These are phyloP conservation scores for Drosophila dives DNA, from an alignment of 2,888 invertebrate species.

Conservation along the genomic window DNA sequence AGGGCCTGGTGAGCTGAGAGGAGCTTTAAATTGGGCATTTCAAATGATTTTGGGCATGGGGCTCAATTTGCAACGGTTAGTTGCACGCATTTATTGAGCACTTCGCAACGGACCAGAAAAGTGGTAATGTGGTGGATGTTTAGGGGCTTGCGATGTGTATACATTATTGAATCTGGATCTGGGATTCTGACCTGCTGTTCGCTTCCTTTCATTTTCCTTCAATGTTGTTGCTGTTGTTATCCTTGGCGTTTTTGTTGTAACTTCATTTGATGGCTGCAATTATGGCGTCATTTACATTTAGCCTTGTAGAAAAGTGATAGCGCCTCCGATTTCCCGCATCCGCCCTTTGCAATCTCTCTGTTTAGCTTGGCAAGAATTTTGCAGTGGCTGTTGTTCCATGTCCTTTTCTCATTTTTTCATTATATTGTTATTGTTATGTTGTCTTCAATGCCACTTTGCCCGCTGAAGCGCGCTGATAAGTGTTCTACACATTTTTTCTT, in stretches of 20 bases:
- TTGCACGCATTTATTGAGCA: constrained; percentile 69
- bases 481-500: constrained; percentile 68
- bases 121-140: neutral
- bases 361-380: constrained; percentile 35
- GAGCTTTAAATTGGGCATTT: neutral
- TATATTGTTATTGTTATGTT: constrained; percentile 51
- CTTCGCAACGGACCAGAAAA: neutral
- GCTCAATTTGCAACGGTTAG: constrained; percentile 76
- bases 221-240: constrained; percentile 22
- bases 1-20: neutral
- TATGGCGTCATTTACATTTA: constrained; percentile 80
- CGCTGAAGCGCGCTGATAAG: constrained; percentile 62
- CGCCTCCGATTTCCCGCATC: neutral
- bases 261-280: constrained; percentile 77
- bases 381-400: constrained; percentile 16
- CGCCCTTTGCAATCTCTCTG: neutral
- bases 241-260: constrained; percentile 30
- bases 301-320: constrained; percentile 60
- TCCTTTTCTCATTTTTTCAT: constrained; percentile 1
- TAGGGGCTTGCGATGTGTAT: neutral
- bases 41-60: constrained; percentile 30
- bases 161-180: constrained; percentile 21
- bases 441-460: constrained; percentile 75
- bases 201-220: constrained; percentile 7
- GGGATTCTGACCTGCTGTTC: constrained; percentile 45